phyloP scores from a whole-genome alignment of 2,888 invertebrate genomes.

The Strigamia crassipes region DNA sequence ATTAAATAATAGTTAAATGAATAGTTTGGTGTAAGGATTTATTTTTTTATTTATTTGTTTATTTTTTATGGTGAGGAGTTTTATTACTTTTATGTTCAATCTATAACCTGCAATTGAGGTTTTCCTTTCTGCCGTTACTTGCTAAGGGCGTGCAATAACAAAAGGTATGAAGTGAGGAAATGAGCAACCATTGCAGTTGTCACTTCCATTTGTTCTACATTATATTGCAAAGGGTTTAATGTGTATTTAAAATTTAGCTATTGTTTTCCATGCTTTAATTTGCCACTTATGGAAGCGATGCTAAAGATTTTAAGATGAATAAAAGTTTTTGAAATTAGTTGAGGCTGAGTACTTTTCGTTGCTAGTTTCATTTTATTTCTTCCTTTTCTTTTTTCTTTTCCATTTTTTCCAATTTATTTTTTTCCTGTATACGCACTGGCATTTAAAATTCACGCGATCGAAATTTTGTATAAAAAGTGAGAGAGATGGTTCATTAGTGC shows the following conservation, averaged over 20 bases:
- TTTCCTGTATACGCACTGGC: background rate
- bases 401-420: background rate
- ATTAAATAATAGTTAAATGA: no score
- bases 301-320: constrained; percentile 16
- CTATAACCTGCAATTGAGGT: constrained; percentile 12
- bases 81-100: constrained; percentile 14
- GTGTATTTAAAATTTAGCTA: constrained; percentile 31
- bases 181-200: constrained; percentile 15
- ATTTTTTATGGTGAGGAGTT: background rate
- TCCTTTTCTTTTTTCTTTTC: background rate
- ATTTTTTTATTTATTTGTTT: no score
- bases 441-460: constrained; percentile 32
- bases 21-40: no score
- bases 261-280: constrained; percentile 23
- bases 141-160: constrained; percentile 23
- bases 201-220: constrained; percentile 36
- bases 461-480: background rate
- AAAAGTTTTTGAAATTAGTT: constrained; percentile 6
- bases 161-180: constrained; percentile 40
- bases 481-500: constrained; percentile 30
- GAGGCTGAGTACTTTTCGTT: constrained; percentile 7
- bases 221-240: constrained; percentile 16
- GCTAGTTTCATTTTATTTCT: background rate
- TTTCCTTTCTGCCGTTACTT: background rate
- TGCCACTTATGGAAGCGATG: constrained; percentile 17